Evolutionary conservation across 2,797 vertebrate genomes (phyloP), one percentile per base, ranked within the genome.

Genomic region (Fundulus diaphanus): DNA sequence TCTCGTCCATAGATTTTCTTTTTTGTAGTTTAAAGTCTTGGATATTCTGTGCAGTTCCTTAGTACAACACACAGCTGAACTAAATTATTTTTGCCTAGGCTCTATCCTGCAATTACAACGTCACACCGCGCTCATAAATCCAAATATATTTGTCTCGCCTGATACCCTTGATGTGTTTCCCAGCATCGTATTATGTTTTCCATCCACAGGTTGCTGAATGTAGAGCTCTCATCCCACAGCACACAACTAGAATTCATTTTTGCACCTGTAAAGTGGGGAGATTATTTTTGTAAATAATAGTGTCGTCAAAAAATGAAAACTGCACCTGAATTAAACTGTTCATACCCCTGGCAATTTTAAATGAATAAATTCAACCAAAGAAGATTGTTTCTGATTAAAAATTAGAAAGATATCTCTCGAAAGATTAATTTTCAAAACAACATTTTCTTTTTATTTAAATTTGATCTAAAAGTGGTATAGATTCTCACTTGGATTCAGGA

Each of bases 111-210:
- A 80, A 79, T 92, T 88, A 91, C 37, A 66, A 27, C 75, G 77
- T 90, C 82, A 82, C 70, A 74, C 33, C 49, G 73, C 85, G 89
- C 68, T 82, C 73, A 79, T 82, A 86, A 92, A 66, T 66, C 63
- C 63, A 66, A 37, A 66, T 66, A 66, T 12, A 66, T 42, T 66
- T 33, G 63, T 66, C 1, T 44, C 44, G 44, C 35, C 46, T 71
- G 52, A 57, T 71, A 88, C 86, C 88, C 80, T 83, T 77, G 70
- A 76, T 83, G 76, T 81, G 84, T 84, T 89, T 89, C 77, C 74
- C 74, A 40, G 40, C 6, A 42, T 66, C 63, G 73, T 87, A 72
- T 86, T 88, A 86, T 76, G 74, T 66, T 84, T 88, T 82, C 78
- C 51, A 57, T 56, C 66, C 73, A 48, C 68, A 13, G 35, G 27